A percentile compares a stretch with the other conserved stretches of the same genome.
phyloP scores from a whole-genome alignment of 2,113 vertebrate genomes.

The Ivindomyrus marchei region DNA sequence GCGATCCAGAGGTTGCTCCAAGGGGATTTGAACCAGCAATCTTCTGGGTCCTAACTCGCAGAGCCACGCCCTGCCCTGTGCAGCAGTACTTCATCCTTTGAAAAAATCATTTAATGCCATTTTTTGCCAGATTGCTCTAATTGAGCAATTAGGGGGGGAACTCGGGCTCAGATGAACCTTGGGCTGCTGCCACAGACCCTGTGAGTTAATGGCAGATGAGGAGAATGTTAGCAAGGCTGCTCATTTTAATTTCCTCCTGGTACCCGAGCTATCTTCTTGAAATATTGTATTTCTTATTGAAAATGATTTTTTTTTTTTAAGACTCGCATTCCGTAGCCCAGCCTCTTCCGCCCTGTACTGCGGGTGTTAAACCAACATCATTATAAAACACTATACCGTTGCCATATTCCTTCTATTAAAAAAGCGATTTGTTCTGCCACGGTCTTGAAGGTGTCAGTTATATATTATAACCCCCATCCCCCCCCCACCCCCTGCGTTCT shows the following conservation, averaged over 20 bases:
- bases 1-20: neutral
- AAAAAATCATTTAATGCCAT: neutral
- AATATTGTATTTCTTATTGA: constrained; percentile 8
- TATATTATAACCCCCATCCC: neutral
- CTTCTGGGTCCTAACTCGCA: neutral
- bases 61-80: neutral
- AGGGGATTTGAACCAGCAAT: neutral
- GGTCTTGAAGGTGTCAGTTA: constrained; percentile 13
- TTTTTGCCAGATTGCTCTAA: neutral
- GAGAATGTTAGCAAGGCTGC: neutral
- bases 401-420: constrained; percentile 10
- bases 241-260: neutral
- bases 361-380: constrained; percentile 8
- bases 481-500: neutral
- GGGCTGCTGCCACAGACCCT: neutral
- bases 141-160: neutral
- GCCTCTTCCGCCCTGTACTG: neutral
- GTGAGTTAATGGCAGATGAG: neutral
- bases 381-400: neutral
- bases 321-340: neutral
- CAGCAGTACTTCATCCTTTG: neutral
- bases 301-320: constrained; percentile 1
- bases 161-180: neutral
- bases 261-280: neutral
- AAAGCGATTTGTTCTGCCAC: constrained; percentile 10